Evolutionary conservation across 2,113 vertebrate genomes (phyloP), one percentile per base, ranked within the genome.

Genomic region (Anguilla japonica): DNA sequence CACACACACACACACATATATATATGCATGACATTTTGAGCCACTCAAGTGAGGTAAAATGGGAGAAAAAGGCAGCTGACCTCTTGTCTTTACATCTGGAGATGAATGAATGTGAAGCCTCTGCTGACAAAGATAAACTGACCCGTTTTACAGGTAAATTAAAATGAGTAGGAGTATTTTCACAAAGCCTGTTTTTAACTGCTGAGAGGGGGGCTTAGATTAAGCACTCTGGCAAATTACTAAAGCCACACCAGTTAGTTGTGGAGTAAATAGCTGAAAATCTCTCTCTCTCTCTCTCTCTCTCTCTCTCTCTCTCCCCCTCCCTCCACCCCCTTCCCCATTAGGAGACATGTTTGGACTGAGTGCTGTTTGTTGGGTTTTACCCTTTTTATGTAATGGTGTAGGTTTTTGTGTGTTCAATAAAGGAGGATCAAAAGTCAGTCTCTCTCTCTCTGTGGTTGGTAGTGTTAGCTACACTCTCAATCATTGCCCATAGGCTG

Each of bases 221-320:
- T 85, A 85, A 91, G 88, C 88, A 90, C 87, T 88, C 87, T 88
- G 53, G 83, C 56, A 89, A 89, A 91, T 88, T 85, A 89, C 88
- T 22, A 79, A 75, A 85, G 84, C 88, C 75, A 40, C 43, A 41
- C 57, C 79, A 56, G 82, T 40, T 78, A 84, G 82, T 81, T 53
- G 75, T 85, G 81, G 86, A 88, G 87, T 84, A 85, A 83, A 79
- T 81, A 56, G 60, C 63, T 56, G n/a, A 41, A 82, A 26, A 40
- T 4, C 14, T 26, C 39, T 41, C 53, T 81, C 78, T 20, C 26
- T 80, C 75, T 26, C 75, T n/a, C 78, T 57, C 85, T 34, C 34
- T 41, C 50, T 5, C 41, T 46, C 71, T 2, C 15, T 26, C 83
- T 18, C 63, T 80, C 84, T 41, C 46, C 16, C 34, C 60, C 75